Evolutionary conservation across 2,113 vertebrate species (phyloP), one percentile per base, ranked within the genome.

Genomic region (Cairina moschata): DNA sequence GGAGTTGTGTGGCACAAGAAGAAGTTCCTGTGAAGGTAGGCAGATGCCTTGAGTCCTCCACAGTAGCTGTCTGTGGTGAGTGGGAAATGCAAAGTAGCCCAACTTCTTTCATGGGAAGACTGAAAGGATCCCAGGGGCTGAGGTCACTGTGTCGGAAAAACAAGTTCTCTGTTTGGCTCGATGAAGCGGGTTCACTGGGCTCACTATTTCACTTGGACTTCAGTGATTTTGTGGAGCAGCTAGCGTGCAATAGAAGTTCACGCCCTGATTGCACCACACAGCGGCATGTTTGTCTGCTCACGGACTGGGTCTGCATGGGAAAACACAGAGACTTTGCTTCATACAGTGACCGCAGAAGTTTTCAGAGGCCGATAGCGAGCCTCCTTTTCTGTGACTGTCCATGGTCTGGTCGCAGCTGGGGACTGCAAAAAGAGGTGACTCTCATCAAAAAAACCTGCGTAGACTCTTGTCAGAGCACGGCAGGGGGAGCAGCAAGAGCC

Each of bases 201-300:
- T 86, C 65, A 46, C 83, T 91, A 4, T 93, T 96, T 93, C 72
- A 12, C 36, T 90, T 77, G 86, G 52, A 60, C 52, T 84, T 63
- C 5, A 25, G 84, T 34, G 83, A 69, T 90, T 88, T 74, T 91
- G n/a, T 86, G 75, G 55, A 88, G 52, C 55, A 81, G 28, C 83
- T 66, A 36, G 68, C 21, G 10, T 26, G 46, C 32, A 15, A 17
- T 36, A 34, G 5, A 83, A 62, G 28, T 58, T 92, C 55, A 55
- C 83, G 22, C 75, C 44, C 59, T 80, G n/a, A 76, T 85, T 75
- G 65, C 13, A 42, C 40, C 38, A 12, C 72, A 83, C 79, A 74
- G 74, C 77, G n/a, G 16, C 36, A 32, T 4, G 25, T 88, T 80
- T 93, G 40, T 93, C 65, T 86, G 72, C 62, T 52, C 18, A 0